Base-by-base conservation (phyloP, 2,888 invertebrate genomes). In the Nemoura dubitans region DNA sequence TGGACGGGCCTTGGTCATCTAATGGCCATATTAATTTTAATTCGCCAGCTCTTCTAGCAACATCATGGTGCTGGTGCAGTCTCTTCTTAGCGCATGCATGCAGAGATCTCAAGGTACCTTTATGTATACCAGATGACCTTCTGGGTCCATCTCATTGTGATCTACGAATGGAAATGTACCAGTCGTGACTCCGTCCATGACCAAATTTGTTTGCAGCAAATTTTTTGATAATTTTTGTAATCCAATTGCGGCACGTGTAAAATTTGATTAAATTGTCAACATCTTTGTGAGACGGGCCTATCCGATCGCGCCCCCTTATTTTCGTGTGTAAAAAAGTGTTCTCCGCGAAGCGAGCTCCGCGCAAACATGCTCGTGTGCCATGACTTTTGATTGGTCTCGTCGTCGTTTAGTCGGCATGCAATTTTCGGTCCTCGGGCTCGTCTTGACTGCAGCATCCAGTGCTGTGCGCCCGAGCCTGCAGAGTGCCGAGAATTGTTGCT, bases 341-440 rank as follows among this genome's bases (percentile, higher is more conserved):
- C 36, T 6, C 36, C 10, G 36, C 10, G 36, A 36, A 36, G 36
- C 36, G 36, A 36, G 3, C 36, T 3, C 36, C 5, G 36, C 36
- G 36, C 36, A 36, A 36, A 59, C 59, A 7, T 59, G 59, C 3
- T 59, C 59, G 59, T 59, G 59, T 59, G 59, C 59, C 59, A 59
- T 21, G 59, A 59, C 59, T 59, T 59, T 59, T 59, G 59, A 59
- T 59, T 10, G 59, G 59, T 59, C 14, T 59, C 59, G 59, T 59
- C 59, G 59, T 25, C 25, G 81, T 29, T 29, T 30, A 42, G 29
- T 83, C n/a, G 83, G 30, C 36, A 42, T 83, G 83, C 83, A 83
- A 42, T 42, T 42, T 42, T 36, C 26, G 42, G 83, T 83, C 83
- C 83, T 42, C 26, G n/a, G 36, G 27, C 82, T 6, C 30, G n/a